Evolutionary conservation across 1,140 invertebrate species (phyloP), one percentile per base, ranked within the genome.

Genomic region (Heliconius hermathena): DNA sequence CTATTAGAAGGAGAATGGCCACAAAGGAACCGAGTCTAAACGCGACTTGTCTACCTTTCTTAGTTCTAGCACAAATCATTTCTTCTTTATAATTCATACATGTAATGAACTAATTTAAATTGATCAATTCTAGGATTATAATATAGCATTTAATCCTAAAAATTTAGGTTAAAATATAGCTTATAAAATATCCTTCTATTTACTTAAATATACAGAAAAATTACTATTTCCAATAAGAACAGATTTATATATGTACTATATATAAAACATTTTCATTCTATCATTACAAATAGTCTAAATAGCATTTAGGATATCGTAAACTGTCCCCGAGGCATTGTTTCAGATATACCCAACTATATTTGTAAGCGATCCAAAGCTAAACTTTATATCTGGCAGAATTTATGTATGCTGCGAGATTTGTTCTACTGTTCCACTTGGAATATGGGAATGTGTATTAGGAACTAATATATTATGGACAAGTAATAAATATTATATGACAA

Each of bases 241-340:
- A 26, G 1, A 26, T 26, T 26, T 26, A 26, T 1, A 26, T 26
- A 26, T 26, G 26, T 26, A 26, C 4, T 46, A 46, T 46, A 16
- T 13, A 16, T 22, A 60, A 22, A 26, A 9, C 9, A 60, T 11
- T 60, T 22, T 22, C 57, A 60, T 60, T 60, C 29, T 1, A 71
- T 71, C 70, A 71, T 71, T 71, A 36, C 16, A 36, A 36, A 71
- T 71, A 8, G 70, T 71, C 70, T 71, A 71, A 71, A 71, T 33
- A 71, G 36, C 33, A 60, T 76, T 76, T 76, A 70, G 74, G 36
- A 57, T 71, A 76, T 76, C 74, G 38, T 76, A 76, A 76, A 76
- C 57, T 46, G 60, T 76, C 74, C 74, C 74, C 38, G 74, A 76
- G 74, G 74, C 74, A 70, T 76, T 76, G 74, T 76, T 76, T 41